Conservation (phyloP, 2,113 vertebrate genomes). For the Podarcis cretensis region DNA sequence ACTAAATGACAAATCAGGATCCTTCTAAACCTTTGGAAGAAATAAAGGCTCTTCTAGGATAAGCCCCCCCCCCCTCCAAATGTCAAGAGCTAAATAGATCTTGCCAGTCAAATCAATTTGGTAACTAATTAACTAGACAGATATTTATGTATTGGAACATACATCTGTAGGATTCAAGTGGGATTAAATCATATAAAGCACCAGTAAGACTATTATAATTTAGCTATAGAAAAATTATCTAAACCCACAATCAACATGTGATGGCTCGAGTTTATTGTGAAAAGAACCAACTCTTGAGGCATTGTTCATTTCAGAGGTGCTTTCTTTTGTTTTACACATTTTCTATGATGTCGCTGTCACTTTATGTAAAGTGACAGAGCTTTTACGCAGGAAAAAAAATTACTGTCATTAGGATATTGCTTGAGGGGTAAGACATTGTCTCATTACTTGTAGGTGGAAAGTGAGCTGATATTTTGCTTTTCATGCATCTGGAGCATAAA, state of each 20-base stretch:
- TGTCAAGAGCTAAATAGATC: not conserved
- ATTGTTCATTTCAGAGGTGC: not conserved
- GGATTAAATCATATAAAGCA: not conserved
- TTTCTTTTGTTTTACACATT: not conserved
- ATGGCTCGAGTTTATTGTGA: not conserved
- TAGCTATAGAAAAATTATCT: not conserved
- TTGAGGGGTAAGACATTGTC: slow-evolving; percentile 16
- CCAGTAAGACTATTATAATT: not conserved
- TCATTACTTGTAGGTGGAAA: slow-evolving; percentile 38
- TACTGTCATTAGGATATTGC: slow-evolving; percentile 31
- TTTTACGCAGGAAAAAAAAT: slow-evolving; percentile 23
- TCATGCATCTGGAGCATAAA: slow-evolving; percentile 31
- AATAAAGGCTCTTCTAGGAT: too few relatives aligned
- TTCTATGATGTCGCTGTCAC: slow-evolving; percentile 5
- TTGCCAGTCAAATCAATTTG: not conserved
- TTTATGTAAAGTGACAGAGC: slow-evolving; percentile 15
- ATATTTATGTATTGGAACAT: not conserved
- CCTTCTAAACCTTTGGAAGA: not conserved
- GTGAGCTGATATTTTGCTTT: slow-evolving; percentile 46
- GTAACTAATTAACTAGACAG: not conserved
- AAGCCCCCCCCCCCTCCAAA: not conserved
- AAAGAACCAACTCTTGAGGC: not conserved
- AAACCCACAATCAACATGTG: not conserved
- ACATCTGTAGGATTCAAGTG: not conserved
- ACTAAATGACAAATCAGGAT: not conserved